phyloP scores from a whole-genome alignment of 2,797 vertebrate genomes.

The Poeciliopsis gracilis region DNA sequence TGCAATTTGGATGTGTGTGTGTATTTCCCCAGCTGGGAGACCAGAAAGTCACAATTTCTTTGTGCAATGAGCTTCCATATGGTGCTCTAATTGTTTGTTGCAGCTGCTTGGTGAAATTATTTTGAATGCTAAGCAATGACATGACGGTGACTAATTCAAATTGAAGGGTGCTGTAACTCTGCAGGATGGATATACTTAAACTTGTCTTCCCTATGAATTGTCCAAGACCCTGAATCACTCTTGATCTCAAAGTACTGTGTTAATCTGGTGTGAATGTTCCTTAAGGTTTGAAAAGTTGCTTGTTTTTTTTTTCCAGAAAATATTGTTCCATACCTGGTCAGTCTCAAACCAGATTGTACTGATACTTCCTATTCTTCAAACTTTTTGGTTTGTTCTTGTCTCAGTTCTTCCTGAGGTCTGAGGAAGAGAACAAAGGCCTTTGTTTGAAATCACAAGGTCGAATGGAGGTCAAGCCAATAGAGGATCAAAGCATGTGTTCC shows the following conservation, averaged over 20 bases:
- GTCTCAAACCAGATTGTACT: slow-evolving; percentile 21
- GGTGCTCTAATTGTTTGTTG: not conserved
- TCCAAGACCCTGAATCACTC: not conserved
- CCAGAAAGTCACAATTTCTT: not conserved
- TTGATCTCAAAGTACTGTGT: not conserved
- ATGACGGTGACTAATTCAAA: not conserved
- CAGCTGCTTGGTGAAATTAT: not conserved
- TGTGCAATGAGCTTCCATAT: not conserved
- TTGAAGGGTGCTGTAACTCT: not conserved
- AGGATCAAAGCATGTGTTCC: slow-evolving; percentile 78
- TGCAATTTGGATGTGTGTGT: not conserved
- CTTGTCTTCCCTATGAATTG: not conserved
- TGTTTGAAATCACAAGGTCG: slow-evolving; percentile 73
- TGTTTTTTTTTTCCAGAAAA: not conserved
- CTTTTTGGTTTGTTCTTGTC: slow-evolving; percentile 49
- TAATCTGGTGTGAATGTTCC: not conserved
- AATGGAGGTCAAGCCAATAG: slow-evolving; percentile 75
- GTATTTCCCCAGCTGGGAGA: not conserved
- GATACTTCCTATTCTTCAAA: slow-evolving; percentile 24
- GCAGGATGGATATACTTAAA: not conserved
- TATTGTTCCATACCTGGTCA: slow-evolving; percentile 13
- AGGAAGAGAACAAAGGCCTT: slow-evolving; percentile 70
- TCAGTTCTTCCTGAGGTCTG: slow-evolving; percentile 58
- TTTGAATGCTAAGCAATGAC: not conserved
- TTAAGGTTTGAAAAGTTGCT: slow-evolving; percentile 2